These are phyloP conservation scores for Eutrigla gurnardus DNA, from an alignment of 2,797 vertebrate species.

Conservation along the genomic window DNA sequence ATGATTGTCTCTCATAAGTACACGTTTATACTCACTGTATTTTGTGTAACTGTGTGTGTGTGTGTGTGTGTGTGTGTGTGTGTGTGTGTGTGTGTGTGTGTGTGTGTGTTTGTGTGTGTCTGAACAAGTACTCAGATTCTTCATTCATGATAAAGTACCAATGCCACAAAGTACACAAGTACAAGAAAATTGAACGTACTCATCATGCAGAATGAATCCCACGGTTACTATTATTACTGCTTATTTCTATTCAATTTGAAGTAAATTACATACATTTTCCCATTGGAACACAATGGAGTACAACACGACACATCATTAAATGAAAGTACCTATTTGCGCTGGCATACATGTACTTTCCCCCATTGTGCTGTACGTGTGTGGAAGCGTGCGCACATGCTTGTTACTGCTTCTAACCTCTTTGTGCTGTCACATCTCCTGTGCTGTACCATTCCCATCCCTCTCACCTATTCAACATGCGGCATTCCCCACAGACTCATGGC, in stretches of 20 bases:
- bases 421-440: slow-evolving; percentile 66
- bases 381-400: slow-evolving; percentile 29
- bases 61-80: neutral
- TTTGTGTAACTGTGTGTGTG: slow-evolving; percentile 3
- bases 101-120: neutral
- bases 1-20: slow-evolving; percentile 17
- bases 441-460: slow-evolving; percentile 62
- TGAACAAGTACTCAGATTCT: neutral
- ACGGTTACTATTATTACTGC: neutral
- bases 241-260: neutral
- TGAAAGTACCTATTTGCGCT: neutral
- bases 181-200: neutral
- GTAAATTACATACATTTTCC: neutral
- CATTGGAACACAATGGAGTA: neutral
- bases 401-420: slow-evolving; percentile 58
- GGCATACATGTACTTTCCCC: slow-evolving; percentile 10
- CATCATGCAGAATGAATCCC: neutral
- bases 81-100: neutral
- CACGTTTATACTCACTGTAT: slow-evolving; percentile 1
- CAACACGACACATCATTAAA: neutral
- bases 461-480: slow-evolving; percentile 66
- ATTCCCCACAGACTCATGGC: slow-evolving; percentile 83
- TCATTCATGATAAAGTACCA: neutral
- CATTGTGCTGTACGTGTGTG: slow-evolving; percentile 12
- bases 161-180: neutral